These are phyloP conservation scores for Entomobrya proxima DNA, from an alignment of 2,888 invertebrate species.

Conservation along the genomic window DNA sequence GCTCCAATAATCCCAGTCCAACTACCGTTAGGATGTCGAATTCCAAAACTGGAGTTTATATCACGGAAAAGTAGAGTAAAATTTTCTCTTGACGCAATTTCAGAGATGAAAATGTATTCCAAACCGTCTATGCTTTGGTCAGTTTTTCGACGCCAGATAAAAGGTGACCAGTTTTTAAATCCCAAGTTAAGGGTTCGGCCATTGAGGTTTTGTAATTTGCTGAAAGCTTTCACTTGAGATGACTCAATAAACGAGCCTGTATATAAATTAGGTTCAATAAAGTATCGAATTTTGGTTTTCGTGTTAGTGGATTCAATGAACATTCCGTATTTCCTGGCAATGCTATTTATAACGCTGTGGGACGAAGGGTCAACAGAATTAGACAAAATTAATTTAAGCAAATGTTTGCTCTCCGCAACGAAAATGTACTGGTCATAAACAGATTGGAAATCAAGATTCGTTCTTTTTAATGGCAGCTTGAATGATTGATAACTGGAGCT, in stretches of 20 bases:
- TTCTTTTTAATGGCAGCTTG: neutral
- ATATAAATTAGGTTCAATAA: slow-evolving; percentile 5
- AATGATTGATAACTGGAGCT: neutral
- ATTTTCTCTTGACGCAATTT: slow-evolving; percentile 1
- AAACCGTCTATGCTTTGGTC: neutral
- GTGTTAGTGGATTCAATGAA: neutral
- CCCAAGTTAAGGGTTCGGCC: neutral
- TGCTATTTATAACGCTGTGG: neutral
- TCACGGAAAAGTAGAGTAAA: neutral
- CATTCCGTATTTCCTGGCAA: slow-evolving; percentile 20
- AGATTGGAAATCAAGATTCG: neutral
- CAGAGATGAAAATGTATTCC: neutral
- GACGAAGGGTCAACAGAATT: too few species aligned
- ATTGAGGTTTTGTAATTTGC: neutral
- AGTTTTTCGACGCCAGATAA: neutral
- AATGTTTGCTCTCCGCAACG: neutral
- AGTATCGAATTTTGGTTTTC: neutral
- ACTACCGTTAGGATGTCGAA: neutral
- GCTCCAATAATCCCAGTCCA: slow-evolving; percentile 37
- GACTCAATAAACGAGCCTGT: neutral
- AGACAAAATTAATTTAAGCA: neutral
- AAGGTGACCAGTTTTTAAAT: slow-evolving; percentile 1
- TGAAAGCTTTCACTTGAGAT: too few species aligned
- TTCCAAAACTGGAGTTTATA: slow-evolving; percentile 31
- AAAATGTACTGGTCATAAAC: slow-evolving; percentile 29